A percentile compares a stretch with the other conserved stretches of the same genome.
Conservation (phyloP, 2,888 invertebrate species). For the Pimpla rufipes region DNA sequence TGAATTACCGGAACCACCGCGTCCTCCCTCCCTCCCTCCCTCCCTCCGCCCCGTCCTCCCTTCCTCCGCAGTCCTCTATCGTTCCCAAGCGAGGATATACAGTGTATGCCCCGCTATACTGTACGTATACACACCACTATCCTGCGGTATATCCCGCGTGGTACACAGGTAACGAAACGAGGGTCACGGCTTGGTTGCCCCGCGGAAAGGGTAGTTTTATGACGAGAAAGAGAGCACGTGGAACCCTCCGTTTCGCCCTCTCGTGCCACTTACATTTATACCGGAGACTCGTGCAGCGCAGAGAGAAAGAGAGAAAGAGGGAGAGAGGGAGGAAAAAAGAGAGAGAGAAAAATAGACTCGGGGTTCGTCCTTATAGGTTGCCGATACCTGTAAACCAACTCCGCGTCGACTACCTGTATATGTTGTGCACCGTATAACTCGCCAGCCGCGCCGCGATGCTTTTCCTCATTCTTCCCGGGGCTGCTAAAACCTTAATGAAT, state of each 20-base stretch:
- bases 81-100: slow-evolving; percentile 33
- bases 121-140: slow-evolving; percentile 40
- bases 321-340: not conserved
- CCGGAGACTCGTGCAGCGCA: slow-evolving; percentile 14
- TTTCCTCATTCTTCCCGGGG: slow-evolving; percentile 33
- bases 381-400: slow-evolving; percentile 46
- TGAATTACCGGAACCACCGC: slow-evolving; percentile 62
- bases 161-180: slow-evolving; percentile 69
- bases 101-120: not conserved
- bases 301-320: not conserved
- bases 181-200: slow-evolving; percentile 63
- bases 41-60: slow-evolving; percentile 25
- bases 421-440: not conserved
- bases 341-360: not conserved
- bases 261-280: slow-evolving; percentile 53
- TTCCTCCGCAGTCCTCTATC: slow-evolving; percentile 23
- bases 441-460: slow-evolving; percentile 1
- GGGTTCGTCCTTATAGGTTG: slow-evolving; percentile 37
- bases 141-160: slow-evolving; percentile 24
- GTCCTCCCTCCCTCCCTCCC: slow-evolving; percentile 29
- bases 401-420: not conserved
- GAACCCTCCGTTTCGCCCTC: slow-evolving; percentile 45
- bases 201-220: slow-evolving; percentile 72
- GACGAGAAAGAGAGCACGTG: slow-evolving; percentile 72
- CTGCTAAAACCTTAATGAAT: slow-evolving; percentile 49